phyloP scores from a whole-genome alignment of 2,113 vertebrate species.

The Origma solitaria region DNA sequence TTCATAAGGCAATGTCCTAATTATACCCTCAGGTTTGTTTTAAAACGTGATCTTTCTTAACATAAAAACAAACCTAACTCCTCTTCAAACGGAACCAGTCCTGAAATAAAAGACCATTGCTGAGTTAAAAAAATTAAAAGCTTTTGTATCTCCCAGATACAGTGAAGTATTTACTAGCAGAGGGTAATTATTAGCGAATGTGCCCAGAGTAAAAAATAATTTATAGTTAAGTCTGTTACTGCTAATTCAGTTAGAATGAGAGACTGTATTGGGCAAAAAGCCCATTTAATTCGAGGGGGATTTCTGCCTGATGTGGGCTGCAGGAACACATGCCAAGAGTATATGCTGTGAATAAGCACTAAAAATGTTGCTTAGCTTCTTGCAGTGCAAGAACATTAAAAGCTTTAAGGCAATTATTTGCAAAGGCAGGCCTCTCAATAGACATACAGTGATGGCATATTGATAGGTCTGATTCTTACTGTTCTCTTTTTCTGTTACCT shows the following conservation, averaged over 20 bases:
- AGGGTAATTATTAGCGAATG: background rate
- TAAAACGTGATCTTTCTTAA: background rate
- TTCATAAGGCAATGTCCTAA: background rate
- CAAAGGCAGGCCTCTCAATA: background rate
- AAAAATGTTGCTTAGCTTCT: background rate
- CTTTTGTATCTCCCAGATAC: background rate
- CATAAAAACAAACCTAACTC: background rate
- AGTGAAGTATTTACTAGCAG: background rate
- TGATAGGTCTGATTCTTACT: background rate
- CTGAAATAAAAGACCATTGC: background rate
- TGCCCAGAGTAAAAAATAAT: background rate
- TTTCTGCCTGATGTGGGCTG: background rate
- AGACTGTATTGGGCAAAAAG: background rate
- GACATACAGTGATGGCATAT: background rate
- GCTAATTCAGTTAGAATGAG: background rate
- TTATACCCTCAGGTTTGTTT: background rate
- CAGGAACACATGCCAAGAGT: background rate
- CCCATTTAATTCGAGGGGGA: background rate
- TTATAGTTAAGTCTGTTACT: background rate
- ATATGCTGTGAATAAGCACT: background rate
- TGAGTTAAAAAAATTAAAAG: background rate
- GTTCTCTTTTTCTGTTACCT: background rate
- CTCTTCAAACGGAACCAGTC: background rate
- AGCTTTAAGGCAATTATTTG: background rate
- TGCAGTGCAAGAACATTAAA: background rate